Evolutionary conservation across 1,140 invertebrate species (phyloP), one percentile per base, ranked within the genome.

Genomic region (Medauroidea extradentata): DNA sequence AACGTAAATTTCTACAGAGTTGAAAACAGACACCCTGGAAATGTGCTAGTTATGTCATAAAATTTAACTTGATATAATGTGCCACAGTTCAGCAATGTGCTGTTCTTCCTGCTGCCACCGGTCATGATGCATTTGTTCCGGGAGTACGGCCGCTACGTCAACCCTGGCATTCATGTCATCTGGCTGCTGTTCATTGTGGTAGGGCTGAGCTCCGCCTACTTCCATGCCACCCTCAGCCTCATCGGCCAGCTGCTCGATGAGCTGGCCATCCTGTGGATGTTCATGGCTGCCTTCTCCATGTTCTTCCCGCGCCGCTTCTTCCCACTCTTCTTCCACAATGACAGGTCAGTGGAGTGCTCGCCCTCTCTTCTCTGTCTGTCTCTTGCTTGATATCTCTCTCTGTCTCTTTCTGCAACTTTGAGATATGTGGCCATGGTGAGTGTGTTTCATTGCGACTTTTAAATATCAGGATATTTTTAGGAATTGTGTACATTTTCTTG

Each of bases 221-320:
- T 91, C 70, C 89, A 91, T 77, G 88, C 89, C 23, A 91, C 89
- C 2, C 75, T 92, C 3, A 90, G 87, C 66, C 77, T 91, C 64
- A 82, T 91, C 63, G 89, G 86, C 39, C 89, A 92, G 74, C 71
- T 92, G 4, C 71, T 91, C 25, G 89, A 92, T 74, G 89, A 91
- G 71, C 71, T 91, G 39, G 83, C 88, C 42, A 92, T 92, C 65
- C 69, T 91, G 27, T 91, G 89, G 89, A 84, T 91, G 1, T 85
- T 89, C 58, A 85, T 88, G 78, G 85, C 87, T 43, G 83, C 82
- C 41, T 86, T 87, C 71, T 85, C 83, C 24, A 81, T 90, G 72
- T 89, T 88, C 75, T 81, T 85, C 54, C 88, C 89, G 44, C 79
- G 81, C 69, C 78, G 81, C 66, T 83, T 85, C 71, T 86, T 89